These are phyloP conservation scores for Colostygia pectinataria DNA, from an alignment of 2,888 invertebrate genomes.

Conservation along the genomic window DNA sequence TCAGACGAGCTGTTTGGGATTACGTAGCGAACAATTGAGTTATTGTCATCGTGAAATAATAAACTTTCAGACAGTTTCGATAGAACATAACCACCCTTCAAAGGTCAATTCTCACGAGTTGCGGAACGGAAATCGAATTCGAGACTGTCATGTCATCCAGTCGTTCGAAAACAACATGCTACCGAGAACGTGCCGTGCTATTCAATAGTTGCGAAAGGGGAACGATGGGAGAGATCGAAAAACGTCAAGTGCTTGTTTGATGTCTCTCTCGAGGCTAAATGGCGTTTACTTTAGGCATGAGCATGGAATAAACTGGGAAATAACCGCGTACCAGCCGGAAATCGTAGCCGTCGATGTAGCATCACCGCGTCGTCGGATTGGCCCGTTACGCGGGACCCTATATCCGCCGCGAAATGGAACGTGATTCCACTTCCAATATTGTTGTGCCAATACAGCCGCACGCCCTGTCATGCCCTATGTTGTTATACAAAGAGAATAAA, in stretches of 20 bases:
- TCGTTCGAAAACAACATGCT: conserved; percentile 36
- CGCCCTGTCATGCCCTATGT: conserved; percentile 32
- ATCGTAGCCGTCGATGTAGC: conserved; percentile 70
- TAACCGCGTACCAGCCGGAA: conserved; percentile 60
- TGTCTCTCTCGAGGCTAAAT: conserved; percentile 43
- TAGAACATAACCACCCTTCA: conserved; percentile 35
- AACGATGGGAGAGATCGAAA: conserved; percentile 33
- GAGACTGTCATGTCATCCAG: conserved; percentile 33
- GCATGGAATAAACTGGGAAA: conserved; percentile 56
- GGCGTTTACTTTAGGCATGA: conserved; percentile 45
- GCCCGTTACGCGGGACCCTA: conserved; percentile 65
- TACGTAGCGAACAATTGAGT: conserved; percentile 9
- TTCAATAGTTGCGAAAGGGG: conserved; percentile 36
- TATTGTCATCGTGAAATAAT: conserved; percentile 23
- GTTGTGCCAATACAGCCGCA: conserved; percentile 43
- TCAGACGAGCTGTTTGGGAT: conserved; percentile 1
- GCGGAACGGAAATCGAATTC: conserved; percentile 45
- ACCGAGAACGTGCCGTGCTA: conserved; percentile 32
- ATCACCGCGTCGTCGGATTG: conserved; percentile 64
- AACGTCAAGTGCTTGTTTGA: conserved; percentile 41
- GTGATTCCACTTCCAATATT: conserved; percentile 68
- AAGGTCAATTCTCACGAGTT: conserved; percentile 37
- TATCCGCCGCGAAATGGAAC: conserved; percentile 74
- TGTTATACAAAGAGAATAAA: too few relatives aligned
- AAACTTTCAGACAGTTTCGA: conserved; percentile 42